phyloP scores from a whole-genome alignment of 2,888 invertebrate species.

The Morinoia aosen region DNA sequence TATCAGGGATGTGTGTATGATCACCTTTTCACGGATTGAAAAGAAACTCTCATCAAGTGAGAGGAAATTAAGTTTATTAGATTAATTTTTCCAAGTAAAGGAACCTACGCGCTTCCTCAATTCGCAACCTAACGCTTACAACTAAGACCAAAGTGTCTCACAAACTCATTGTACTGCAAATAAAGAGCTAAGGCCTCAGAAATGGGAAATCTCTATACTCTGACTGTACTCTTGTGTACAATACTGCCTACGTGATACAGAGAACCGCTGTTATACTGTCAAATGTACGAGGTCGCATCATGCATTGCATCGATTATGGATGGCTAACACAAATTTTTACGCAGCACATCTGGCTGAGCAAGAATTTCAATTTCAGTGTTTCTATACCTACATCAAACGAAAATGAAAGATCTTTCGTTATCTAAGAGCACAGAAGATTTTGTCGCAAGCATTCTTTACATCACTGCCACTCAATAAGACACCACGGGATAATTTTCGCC shows the following conservation, averaged over 20 bases:
- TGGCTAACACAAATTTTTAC: not conserved
- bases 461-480: too few species aligned
- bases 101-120: not conserved
- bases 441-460: too few species aligned
- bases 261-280: not conserved
- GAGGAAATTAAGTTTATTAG: not conserved
- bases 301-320: not conserved
- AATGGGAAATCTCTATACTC: not conserved
- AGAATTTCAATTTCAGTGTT: not conserved
- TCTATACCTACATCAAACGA: not conserved
- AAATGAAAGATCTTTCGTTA: too few species aligned
- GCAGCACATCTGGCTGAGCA: not conserved
- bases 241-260: not conserved
- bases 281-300: not conserved
- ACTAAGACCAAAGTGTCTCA: not conserved
- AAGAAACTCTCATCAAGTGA: not conserved
- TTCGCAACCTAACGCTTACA: not conserved
- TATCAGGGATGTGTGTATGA: not conserved
- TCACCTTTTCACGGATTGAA: not conserved
- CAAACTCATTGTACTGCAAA: not conserved
- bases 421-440: too few species aligned
- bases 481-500: too few species aligned
- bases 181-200: not conserved
- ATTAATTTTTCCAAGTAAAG: not conserved
- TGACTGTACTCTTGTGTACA: not conserved